These are phyloP conservation scores for Jordanella pulchra DNA, from an alignment of 2,797 vertebrate genomes.

Conservation along the genomic window DNA sequence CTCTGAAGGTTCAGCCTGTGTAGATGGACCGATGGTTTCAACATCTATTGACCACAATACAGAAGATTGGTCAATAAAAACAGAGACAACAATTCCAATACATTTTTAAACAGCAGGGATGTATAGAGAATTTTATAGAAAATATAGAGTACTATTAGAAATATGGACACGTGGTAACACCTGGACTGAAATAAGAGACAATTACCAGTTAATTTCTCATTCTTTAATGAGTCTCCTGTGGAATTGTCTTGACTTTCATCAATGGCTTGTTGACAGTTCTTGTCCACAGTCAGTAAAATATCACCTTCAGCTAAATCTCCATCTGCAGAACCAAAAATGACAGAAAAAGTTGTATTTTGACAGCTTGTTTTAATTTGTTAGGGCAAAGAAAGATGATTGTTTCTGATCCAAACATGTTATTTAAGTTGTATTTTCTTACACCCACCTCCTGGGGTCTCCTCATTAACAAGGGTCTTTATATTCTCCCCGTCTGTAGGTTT, in stretches of 20 bases:
- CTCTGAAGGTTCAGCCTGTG: slow-evolving; percentile 8
- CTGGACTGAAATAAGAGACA: not conserved
- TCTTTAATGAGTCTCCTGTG: no score
- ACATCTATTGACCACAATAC: not conserved
- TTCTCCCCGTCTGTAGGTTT: no score
- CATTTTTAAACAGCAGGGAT: not conserved
- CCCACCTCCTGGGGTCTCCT: no score
- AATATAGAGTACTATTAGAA: not conserved
- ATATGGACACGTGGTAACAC: not conserved
- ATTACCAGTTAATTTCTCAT: no score
- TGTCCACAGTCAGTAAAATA: not conserved
- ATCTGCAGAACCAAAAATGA: not conserved
- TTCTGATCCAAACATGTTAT: no score
- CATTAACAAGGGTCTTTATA: no score
- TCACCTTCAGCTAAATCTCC: not conserved
- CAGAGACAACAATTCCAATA: not conserved
- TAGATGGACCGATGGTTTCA: slow-evolving; percentile 18
- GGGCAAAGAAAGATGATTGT: not conserved
- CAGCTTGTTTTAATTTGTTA: not conserved
- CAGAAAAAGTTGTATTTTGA: not conserved
- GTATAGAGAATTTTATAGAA: not conserved
- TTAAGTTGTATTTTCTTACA: no score
- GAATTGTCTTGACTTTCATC: no score
- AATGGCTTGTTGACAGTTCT: not conserved
- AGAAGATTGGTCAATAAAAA: not conserved